These are phyloP conservation scores for Bombus impatiens DNA, from an alignment of 1,140 invertebrate species.

Conservation along the genomic window DNA sequence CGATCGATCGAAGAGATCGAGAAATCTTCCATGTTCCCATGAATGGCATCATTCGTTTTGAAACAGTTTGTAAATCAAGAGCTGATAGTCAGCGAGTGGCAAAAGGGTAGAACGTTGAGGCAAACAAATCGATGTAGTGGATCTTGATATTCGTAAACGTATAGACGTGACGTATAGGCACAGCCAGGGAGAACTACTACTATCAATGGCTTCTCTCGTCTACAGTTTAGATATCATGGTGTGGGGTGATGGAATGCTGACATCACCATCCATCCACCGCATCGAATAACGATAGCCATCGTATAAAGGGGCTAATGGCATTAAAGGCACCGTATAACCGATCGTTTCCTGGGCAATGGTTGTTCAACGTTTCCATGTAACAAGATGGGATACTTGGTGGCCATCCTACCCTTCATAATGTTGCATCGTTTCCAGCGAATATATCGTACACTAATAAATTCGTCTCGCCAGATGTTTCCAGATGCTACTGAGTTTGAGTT, in stretches of 20 bases:
- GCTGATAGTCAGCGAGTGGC: background rate
- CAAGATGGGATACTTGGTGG: constrained; percentile 22
- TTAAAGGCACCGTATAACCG: constrained; percentile 58
- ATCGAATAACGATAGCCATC: constrained; percentile 64
- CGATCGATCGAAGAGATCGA: background rate
- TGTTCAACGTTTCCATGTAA: constrained; percentile 3
- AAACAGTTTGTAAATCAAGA: background rate
- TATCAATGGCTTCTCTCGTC: constrained; percentile 20
- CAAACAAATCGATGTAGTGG: constrained; percentile 30
- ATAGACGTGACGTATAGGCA: constrained; percentile 19
- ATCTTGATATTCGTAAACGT: constrained; percentile 33
- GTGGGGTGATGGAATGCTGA: constrained; percentile 64
- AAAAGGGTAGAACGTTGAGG: constrained; percentile 13
- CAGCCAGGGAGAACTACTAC: background rate
- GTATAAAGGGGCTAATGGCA: constrained; percentile 63
- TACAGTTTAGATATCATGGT: constrained; percentile 28
- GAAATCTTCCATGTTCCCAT: background rate
- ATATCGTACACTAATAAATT: constrained; percentile 47
- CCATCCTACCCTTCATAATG: background rate
- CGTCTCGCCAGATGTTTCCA: background rate
- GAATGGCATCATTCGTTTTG: background rate
- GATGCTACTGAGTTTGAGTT: background rate
- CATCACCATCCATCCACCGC: constrained; percentile 65
- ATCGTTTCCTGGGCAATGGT: constrained; percentile 42
- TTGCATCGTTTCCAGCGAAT: constrained; percentile 13